Percentiles rank a stretch among this genome's conserved stretches.
phyloP scores from a whole-genome alignment of 2,888 invertebrate genomes.

The Hirtodrosophila histrioides region DNA sequence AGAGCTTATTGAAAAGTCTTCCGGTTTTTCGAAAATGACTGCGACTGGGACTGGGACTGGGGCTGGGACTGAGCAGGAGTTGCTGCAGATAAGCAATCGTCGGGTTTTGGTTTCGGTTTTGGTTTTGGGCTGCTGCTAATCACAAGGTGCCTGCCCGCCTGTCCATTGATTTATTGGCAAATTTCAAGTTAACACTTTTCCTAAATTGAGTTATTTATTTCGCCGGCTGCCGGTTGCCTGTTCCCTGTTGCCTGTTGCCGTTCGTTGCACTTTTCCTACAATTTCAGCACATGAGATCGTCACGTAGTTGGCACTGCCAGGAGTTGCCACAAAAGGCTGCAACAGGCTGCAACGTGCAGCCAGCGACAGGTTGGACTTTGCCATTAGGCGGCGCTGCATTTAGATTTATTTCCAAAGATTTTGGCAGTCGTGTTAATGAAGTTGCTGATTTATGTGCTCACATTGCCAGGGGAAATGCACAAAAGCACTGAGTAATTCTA shows the following conservation, averaged over 20 bases:
- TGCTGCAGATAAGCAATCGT: slow-evolving; percentile 64
- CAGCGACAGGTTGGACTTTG: slow-evolving; percentile 12
- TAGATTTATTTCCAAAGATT: slow-evolving; percentile 73
- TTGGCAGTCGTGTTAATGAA: slow-evolving; percentile 79
- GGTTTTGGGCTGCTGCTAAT: slow-evolving; percentile 51
- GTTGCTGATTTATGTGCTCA: slow-evolving; percentile 70
- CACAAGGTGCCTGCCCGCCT: slow-evolving; percentile 59
- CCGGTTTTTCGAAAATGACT: slow-evolving; percentile 53
- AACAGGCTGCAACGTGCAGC: slow-evolving; percentile 19
- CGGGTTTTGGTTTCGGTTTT: slow-evolving; percentile 23
- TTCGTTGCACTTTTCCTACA: slow-evolving; percentile 47
- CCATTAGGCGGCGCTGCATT: slow-evolving; percentile 35
- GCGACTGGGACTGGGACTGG: neutral
- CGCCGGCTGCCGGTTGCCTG: slow-evolving; percentile 38
- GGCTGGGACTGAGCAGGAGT: slow-evolving; percentile 9
- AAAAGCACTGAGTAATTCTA: slow-evolving; percentile 7
- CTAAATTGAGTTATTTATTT: slow-evolving; percentile 78
- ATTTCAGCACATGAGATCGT: slow-evolving; percentile 54
- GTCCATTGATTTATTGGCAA: slow-evolving; percentile 74
- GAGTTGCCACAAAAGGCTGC: slow-evolving; percentile 6
- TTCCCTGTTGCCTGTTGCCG: slow-evolving; percentile 22
- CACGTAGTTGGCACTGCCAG: slow-evolving; percentile 47
- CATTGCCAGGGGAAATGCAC: slow-evolving; percentile 16
- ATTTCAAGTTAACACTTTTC: slow-evolving; percentile 80
- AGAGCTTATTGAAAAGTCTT: slow-evolving; percentile 69